Percentiles rank a stretch among this genome's conserved stretches.
phyloP scores from a whole-genome alignment of 1,140 invertebrate genomes.

The Sipha flava region DNA sequence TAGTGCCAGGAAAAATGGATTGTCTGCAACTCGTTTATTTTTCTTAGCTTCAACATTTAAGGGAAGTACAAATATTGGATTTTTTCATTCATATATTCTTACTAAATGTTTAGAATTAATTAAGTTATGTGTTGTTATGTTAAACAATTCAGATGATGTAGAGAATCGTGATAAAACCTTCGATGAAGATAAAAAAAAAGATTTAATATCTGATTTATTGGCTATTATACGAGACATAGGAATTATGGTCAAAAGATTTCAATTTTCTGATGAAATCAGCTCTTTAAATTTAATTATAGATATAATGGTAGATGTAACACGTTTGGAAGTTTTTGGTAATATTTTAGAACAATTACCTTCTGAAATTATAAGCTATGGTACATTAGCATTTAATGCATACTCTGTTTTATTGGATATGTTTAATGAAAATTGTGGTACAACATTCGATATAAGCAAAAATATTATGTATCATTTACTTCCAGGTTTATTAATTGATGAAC shows the following conservation, averaged over 20 bases:
- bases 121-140: not conserved
- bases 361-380: not conserved
- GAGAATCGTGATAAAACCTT: not conserved
- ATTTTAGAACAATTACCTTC: constrained; percentile 17
- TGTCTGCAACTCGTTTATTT: constrained; percentile 14
- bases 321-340: not conserved
- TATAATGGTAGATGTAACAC: not conserved
- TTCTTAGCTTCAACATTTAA: constrained; percentile 8
- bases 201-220: constrained; percentile 5
- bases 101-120: not conserved
- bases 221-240: not conserved
- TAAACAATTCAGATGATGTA: not conserved
- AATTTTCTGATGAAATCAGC: constrained; percentile 17
- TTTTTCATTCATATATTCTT: not conserved
- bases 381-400: constrained; percentile 23
- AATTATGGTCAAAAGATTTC: constrained; percentile 20
- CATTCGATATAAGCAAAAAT: not conserved
- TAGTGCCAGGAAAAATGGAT: not conserved
- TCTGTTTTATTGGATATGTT: not conserved
- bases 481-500: constrained; percentile 5
- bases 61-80: constrained; percentile 24
- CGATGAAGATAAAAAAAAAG: not conserved
- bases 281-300: not conserved
- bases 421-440: constrained; percentile 16
- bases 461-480: not conserved